Evolutionary conservation across 2,797 vertebrate species (phyloP).

Genomic region (Rhinogobio ventralis): DNA sequence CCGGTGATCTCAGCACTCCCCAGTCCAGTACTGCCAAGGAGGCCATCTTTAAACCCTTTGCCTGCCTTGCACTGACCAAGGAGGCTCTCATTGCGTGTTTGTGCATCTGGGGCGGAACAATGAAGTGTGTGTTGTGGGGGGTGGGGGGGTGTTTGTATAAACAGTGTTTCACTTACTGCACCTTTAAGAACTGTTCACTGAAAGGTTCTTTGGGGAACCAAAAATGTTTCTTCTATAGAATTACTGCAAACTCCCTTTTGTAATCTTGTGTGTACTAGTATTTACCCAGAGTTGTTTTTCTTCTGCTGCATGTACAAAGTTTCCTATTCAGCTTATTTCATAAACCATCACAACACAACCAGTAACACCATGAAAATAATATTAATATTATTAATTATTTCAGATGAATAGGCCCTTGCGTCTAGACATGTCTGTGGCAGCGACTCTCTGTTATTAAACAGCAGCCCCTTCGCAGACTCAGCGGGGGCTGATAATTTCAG

Average conservation of each 20-base stretch:
- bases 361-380: background rate
- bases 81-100: too few species aligned
- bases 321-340: background rate
- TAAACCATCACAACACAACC: background rate
- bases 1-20: too few species aligned
- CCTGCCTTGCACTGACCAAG: too few species aligned
- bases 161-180: background rate
- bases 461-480: conserved; percentile 59
- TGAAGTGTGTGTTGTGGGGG: too few species aligned
- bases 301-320: background rate
- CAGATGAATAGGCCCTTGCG: background rate
- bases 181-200: too few species aligned
- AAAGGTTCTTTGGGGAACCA: too few species aligned
- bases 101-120: too few species aligned
- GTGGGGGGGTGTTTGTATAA: too few species aligned
- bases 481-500: conserved; percentile 71
- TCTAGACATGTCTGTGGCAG: conserved; percentile 55
- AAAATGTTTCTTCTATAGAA: too few species aligned
- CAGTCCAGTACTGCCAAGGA: too few species aligned
- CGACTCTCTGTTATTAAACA: conserved; percentile 72
- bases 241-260: too few species aligned
- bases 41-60: too few species aligned
- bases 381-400: conserved; percentile 5
- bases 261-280: background rate
- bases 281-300: background rate